phyloP scores from a whole-genome alignment of 2,888 invertebrate species.

The Fissipunctia ypsillon region DNA sequence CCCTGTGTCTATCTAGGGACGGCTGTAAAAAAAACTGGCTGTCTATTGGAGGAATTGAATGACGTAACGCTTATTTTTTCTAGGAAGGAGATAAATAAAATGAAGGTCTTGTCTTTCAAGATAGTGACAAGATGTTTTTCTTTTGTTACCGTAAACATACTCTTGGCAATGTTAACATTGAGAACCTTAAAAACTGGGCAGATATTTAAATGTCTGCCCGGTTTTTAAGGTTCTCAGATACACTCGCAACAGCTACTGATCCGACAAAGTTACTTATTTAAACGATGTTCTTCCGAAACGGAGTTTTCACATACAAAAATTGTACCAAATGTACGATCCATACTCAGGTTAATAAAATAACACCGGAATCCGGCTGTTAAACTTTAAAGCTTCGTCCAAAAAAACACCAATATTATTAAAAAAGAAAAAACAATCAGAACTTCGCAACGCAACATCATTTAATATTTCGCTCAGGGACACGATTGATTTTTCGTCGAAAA shows the following conservation, averaged over 20 bases:
- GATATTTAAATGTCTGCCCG: not conserved
- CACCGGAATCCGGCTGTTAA: not conserved
- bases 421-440: slow-evolving; percentile 19
- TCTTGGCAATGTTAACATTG: not conserved
- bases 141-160: slow-evolving; percentile 2
- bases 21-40: slow-evolving; percentile 31
- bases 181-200: no score
- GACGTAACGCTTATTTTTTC: slow-evolving; percentile 41
- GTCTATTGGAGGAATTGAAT: slow-evolving; percentile 28
- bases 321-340: not conserved
- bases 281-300: not conserved
- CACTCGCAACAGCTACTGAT: not conserved
- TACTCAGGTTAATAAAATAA: not conserved
- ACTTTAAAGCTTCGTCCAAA: slow-evolving; percentile 6
- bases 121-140: slow-evolving; percentile 19
- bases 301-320: not conserved
- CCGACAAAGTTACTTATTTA: not conserved
- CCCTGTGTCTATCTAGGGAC: slow-evolving; percentile 30
- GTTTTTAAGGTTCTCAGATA: not conserved
- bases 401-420: slow-evolving; percentile 17
- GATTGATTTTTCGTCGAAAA: slow-evolving; percentile 41
- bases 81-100: slow-evolving; percentile 10
- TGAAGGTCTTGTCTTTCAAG: slow-evolving; percentile 18
- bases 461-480: slow-evolving; percentile 41
- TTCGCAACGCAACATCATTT: slow-evolving; percentile 20